These are phyloP conservation scores for Poecile montanus DNA, from an alignment of 2,797 vertebrate genomes.

Conservation along the genomic window DNA sequence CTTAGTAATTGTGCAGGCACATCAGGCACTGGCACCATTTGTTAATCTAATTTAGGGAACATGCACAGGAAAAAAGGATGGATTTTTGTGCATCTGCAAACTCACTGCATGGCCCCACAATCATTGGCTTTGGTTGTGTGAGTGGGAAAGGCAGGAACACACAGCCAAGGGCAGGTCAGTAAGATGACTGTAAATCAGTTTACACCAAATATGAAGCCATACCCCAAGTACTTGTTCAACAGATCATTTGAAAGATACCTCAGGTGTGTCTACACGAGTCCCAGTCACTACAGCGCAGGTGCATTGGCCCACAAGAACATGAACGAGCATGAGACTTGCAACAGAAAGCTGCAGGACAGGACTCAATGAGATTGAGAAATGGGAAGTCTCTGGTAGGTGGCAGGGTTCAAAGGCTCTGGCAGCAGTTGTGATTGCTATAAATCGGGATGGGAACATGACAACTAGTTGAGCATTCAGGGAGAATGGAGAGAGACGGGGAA, in stretches of 20 bases:
- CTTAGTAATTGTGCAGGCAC: not conserved
- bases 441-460: fast-evolving
- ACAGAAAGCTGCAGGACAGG: not conserved
- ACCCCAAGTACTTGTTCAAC: not conserved
- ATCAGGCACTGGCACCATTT: too few relatives aligned
- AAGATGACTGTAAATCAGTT: not conserved
- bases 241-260: not conserved
- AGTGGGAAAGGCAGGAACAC: not conserved
- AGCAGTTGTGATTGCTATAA: not conserved
- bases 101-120: fast-evolving
- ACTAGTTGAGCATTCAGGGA: fast-evolving
- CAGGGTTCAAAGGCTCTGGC: not conserved
- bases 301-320: not conserved
- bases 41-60: not conserved
- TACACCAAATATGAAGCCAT: not conserved
- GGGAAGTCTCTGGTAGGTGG: not conserved
- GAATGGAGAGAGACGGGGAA: not conserved
- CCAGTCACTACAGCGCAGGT: not conserved
- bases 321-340: not conserved
- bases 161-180: not conserved
- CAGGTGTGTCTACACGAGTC: not conserved
- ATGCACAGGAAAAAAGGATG: fast-evolving
- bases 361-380: not conserved
- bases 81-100: not conserved
- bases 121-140: not conserved